Evolutionary conservation across 2,797 vertebrate genomes (phyloP).

Genomic region (Micrastur ruficollis): DNA sequence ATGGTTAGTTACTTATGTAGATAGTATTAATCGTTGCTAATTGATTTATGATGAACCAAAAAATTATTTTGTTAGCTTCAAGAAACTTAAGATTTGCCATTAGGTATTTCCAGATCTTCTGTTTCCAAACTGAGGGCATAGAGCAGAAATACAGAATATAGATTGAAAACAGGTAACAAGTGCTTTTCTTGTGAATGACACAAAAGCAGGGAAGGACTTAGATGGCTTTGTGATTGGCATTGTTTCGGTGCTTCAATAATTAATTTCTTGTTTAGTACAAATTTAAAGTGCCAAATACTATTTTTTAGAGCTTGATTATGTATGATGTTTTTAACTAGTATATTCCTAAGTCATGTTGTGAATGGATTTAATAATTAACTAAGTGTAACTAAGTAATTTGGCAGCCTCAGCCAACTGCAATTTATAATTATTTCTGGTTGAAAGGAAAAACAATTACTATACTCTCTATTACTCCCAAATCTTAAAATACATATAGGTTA

Average conservation of each 20-base stretch:
- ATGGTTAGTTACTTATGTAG: neutral
- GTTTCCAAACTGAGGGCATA: constrained; percentile 14
- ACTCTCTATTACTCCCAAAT: neutral
- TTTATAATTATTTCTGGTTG: neutral
- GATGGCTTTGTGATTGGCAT: constrained; percentile 17
- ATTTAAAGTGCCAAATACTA: constrained; percentile 26
- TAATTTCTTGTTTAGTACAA: neutral
- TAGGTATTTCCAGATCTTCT: constrained; percentile 52
- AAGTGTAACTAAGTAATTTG: constrained; percentile 65
- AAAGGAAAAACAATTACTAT: neutral
- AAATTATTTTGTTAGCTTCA: constrained; percentile 21
- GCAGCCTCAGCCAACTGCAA: constrained; percentile 12
- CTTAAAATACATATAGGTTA: neutral
- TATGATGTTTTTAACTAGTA: neutral
- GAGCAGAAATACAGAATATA: constrained; percentile 56
- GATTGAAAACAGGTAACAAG: constrained; percentile 61
- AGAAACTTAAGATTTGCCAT: constrained; percentile 37
- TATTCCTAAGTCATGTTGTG: constrained; percentile 70
- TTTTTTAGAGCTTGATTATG: neutral
- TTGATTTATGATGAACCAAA: constrained; percentile 49
- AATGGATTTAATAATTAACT: constrained; percentile 76
- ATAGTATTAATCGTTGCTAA: constrained; percentile 45
- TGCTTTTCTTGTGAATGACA: constrained; percentile 43
- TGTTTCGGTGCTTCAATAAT: constrained; percentile 26
- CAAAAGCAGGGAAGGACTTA: constrained; percentile 37